Evolutionary conservation across 1,140 invertebrate genomes (phyloP).

Genomic region (Eulimnadia texana): DNA sequence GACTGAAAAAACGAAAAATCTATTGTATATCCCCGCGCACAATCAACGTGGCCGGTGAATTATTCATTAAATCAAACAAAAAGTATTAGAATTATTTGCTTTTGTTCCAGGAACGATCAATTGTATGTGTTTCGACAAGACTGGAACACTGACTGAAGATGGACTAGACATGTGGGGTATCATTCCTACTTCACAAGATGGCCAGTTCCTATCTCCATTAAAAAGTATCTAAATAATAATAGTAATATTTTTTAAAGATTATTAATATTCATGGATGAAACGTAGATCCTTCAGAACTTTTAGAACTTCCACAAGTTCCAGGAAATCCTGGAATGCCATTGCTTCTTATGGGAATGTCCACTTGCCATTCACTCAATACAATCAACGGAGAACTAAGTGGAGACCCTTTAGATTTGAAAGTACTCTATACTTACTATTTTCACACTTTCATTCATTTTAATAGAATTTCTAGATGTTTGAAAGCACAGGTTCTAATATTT

Average conservation of each 20-base stretch:
- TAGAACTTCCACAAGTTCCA: no score
- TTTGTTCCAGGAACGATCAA: constrained; percentile 57
- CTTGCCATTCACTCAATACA: constrained; percentile 66
- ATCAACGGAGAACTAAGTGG: constrained; percentile 59
- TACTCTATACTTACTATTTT: constrained; percentile 16
- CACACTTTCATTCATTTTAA: neutral
- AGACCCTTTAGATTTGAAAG: constrained; percentile 67
- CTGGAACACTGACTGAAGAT: constrained; percentile 88
- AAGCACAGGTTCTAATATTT: constrained; percentile 48
- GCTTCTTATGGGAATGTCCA: constrained; percentile 44
- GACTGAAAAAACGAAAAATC: constrained; percentile 56
- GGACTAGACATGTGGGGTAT: constrained; percentile 83
- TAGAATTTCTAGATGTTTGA: constrained; percentile 50
- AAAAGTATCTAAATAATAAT: neutral
- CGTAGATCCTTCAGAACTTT: no score
- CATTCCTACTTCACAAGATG: constrained; percentile 38
- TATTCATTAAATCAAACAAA: constrained; percentile 43
- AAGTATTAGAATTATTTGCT: constrained; percentile 39
- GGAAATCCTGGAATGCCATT: constrained; percentile 18
- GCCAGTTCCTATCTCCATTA: neutral
- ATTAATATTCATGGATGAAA: no score
- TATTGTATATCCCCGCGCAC: constrained; percentile 80
- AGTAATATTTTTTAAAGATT: neutral
- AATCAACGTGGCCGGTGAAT: constrained; percentile 67
- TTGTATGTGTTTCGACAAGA: constrained; percentile 93